Evolutionary conservation across 2,888 invertebrate genomes (phyloP), one percentile per base, ranked within the genome.

Genomic region (Lasioglossum marginatum): DNA sequence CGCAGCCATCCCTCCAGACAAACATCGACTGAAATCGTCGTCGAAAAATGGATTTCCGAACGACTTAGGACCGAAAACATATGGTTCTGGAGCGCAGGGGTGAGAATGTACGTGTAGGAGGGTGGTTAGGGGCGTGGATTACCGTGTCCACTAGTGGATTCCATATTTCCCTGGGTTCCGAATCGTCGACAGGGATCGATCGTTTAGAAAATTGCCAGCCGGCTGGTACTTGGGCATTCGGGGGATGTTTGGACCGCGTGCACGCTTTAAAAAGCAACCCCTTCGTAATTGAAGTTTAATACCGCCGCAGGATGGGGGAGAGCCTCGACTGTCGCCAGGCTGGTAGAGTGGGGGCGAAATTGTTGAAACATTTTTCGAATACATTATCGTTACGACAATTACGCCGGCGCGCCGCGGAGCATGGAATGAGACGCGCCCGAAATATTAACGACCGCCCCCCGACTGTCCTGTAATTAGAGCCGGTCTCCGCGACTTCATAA

Each of bases 341-440:
- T 31, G 60, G 5, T 31, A 27, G 60, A 27, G 34, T 31, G 19
- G 34, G 34, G 71, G 68, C 63, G 12, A 70, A 81, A 79, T 78
- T 66, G 72, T 72, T 72, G 81, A 81, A 71, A 82, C 60, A 57
- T 60, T 82, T 82, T 48, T 37, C 76, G 60, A 76, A 76, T 76
- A 76, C 19, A 31, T 76, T 63, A 63, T 43, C 43, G 72, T 72
- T 72, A 48, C 48, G 72, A 48, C 72, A 34, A 72, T 72, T 72
- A 72, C 72, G 31, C 31, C 23, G 45, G 31, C 48, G 45, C 31
- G 40, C 14, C 23, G 60, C 27, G 14, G 27, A 60, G 43, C 71
- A 43, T 45, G 71, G 27, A 43, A 43, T 31, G 48, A 72, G 48
- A 72, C 72, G 45, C 48, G 72, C n/a, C 8, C 45, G 72, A 48